Evolutionary conservation across 2,797 vertebrate genomes (phyloP).

Genomic region (Margarornis squamiger): DNA sequence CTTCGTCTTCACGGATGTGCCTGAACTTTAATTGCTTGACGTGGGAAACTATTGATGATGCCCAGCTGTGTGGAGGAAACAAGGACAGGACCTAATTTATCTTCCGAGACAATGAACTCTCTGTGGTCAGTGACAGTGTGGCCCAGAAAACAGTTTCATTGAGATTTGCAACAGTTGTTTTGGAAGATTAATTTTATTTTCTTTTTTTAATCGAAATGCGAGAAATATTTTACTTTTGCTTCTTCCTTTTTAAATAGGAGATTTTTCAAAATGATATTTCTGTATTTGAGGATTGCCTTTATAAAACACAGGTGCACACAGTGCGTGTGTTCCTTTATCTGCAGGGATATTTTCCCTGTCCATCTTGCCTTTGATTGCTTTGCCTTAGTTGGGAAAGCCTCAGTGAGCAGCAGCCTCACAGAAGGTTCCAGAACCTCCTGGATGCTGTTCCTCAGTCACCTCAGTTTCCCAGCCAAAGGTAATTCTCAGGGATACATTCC

Average conservation of each 20-base stretch:
- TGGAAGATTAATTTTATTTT: neutral
- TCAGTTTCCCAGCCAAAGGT: neutral
- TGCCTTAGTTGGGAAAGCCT: neutral
- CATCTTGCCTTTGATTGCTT: neutral
- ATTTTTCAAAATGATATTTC: neutral
- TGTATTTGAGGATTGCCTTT: neutral
- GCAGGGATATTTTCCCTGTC: neutral
- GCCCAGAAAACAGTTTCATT: neutral
- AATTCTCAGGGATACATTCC: neutral
- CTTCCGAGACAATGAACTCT: neutral
- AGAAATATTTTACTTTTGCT: neutral
- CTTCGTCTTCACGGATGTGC: neutral
- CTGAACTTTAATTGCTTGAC: neutral
- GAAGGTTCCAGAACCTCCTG: neutral
- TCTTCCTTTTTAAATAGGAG: neutral
- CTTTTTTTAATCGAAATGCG: neutral
- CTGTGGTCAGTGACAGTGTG: neutral
- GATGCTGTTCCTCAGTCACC: neutral
- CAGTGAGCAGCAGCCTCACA: neutral
- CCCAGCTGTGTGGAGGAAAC: neutral
- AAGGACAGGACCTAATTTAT: neutral
- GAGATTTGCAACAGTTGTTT: neutral
- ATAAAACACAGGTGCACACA: neutral
- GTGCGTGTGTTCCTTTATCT: neutral
- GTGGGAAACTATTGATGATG: neutral